Conservation (phyloP, 2,888 invertebrate species). For the Stenotaenia linearis region DNA sequence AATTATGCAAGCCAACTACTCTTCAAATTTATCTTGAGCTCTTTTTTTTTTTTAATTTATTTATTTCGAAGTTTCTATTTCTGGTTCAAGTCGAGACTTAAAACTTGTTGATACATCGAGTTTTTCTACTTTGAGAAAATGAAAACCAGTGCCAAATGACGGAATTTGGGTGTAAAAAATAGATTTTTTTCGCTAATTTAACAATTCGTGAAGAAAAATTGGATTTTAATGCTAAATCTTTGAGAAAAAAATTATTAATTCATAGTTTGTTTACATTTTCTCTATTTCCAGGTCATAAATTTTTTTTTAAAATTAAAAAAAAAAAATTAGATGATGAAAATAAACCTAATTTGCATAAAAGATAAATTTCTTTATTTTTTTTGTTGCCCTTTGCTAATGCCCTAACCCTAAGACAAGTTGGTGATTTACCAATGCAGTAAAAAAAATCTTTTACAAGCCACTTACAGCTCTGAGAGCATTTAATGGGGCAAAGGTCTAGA, state of each 20-base stretch:
- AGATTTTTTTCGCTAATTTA: neutral
- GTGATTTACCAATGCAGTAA: neutral
- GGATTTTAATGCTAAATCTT: neutral
- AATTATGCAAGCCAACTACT: conserved; percentile 4
- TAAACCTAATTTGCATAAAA: neutral
- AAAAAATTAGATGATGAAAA: too few species aligned
- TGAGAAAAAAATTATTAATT: too few species aligned
- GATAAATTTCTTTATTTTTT: neutral
- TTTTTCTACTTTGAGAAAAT: neutral
- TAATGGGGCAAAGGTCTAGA: neutral
- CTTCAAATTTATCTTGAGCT: neutral
- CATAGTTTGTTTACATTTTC: too few species aligned
- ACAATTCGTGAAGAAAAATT: neutral
- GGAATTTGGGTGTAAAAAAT: neutral
- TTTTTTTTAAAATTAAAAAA: too few species aligned
- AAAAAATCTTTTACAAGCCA: neutral
- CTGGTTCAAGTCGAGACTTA: neutral
- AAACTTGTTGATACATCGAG: neutral
- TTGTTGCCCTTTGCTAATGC: neutral
- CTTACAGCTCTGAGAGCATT: neutral
- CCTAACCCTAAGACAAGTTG: neutral
- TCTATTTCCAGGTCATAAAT: too few species aligned
- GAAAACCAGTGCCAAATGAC: neutral
- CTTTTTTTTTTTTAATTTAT: neutral
- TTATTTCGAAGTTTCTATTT: neutral